A percentile compares a stretch with the other conserved stretches of the same genome.
phyloP scores from a whole-genome alignment of 2,113 vertebrate species.

The Paramormyrops kingsleyae region DNA sequence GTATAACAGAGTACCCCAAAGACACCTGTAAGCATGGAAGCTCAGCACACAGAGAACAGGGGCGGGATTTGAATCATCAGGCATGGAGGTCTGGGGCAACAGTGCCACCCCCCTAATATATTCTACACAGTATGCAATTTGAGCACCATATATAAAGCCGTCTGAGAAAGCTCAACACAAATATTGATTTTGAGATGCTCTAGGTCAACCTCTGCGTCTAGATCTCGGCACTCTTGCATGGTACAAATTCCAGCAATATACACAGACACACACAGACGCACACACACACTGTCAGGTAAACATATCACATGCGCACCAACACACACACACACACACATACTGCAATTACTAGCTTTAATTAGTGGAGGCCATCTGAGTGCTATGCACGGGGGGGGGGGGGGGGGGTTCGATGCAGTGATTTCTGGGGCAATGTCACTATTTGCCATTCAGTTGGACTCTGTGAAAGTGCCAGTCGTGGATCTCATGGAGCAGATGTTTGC shows the following conservation, averaged over 20 bases:
- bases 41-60: neutral
- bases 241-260: neutral
- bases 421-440: conserved; percentile 59
- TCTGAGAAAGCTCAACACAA: neutral
- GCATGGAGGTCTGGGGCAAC: neutral
- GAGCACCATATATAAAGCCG: neutral
- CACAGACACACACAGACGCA: too few relatives aligned
- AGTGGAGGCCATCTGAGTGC: neutral
- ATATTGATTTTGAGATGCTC: neutral
- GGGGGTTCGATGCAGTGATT: conserved; percentile 52
- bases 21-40: neutral
- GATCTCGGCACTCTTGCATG: neutral
- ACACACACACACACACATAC: too few relatives aligned
- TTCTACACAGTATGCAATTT: neutral
- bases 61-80: neutral
- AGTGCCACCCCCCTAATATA: neutral
- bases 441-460: conserved; percentile 58
- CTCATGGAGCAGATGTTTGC: conserved; percentile 56
- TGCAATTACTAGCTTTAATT: neutral
- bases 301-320: neutral
- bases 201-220: neutral
- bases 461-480: conserved; percentile 61
- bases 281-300: neutral
- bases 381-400: neutral
- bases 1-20: neutral